Conservation (phyloP, 2,113 vertebrate species). For the Myocastor coypus region DNA sequence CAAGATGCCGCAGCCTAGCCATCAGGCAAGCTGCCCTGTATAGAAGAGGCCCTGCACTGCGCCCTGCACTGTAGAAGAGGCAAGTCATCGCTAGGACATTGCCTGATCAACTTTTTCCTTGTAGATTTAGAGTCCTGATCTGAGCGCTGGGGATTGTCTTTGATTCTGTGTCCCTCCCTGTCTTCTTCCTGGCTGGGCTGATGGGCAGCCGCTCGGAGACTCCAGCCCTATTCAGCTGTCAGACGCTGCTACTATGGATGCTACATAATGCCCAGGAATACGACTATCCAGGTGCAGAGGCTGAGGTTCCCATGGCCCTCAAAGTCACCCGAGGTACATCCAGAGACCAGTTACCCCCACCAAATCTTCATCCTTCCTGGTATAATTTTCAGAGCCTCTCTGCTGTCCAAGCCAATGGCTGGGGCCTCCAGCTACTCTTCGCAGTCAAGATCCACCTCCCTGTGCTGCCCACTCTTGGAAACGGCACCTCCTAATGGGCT, state of each 20-base stretch:
- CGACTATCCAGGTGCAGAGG: fast-evolving
- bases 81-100: fast-evolving
- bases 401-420: neutral
- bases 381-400: neutral
- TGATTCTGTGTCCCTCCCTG: too few relatives aligned
- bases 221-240: fast-evolving
- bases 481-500: neutral
- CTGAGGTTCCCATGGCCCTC: neutral
- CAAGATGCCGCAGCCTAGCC: fast-evolving
- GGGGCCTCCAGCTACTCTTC: fast-evolving
- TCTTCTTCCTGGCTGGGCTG: too few relatives aligned
- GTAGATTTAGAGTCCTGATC: neutral
- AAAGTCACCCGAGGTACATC: fast-evolving
- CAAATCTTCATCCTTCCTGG: fast-evolving
- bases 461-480: neutral
- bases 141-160: neutral
- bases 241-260: fast-evolving
- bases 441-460: too few relatives aligned
- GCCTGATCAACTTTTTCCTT: fast-evolving
- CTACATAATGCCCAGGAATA: fast-evolving
- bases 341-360: fast-evolving
- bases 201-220: neutral
- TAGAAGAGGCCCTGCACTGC: neutral
- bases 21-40: fast-evolving
- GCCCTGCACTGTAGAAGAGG: too few relatives aligned